Evolutionary conservation across 2,113 vertebrate species (phyloP).

Genomic region (Quiscalus mexicanus): DNA sequence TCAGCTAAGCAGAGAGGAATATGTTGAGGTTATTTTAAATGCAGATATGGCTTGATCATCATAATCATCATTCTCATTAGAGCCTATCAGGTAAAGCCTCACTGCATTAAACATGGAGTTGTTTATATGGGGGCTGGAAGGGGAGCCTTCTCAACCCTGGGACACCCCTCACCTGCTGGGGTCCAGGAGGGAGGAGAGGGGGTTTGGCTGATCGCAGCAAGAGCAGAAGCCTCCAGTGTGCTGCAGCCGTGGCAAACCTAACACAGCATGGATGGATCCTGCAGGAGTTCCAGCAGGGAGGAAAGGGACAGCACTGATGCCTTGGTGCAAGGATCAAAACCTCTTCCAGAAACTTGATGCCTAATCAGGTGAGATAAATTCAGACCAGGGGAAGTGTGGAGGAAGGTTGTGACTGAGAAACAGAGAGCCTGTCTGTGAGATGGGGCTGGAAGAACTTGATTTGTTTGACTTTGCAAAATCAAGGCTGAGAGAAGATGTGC

Average conservation of each 20-base stretch:
- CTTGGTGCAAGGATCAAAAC: background rate
- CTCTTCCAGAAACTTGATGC: background rate
- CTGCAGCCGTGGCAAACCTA: background rate
- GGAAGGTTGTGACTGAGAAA: background rate
- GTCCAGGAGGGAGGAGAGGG: background rate
- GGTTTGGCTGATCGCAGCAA: background rate
- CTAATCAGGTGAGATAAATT: background rate
- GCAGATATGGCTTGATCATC: background rate
- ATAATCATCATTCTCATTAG: background rate
- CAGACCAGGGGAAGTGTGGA: background rate
- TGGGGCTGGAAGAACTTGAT: background rate
- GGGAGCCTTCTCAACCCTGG: background rate
- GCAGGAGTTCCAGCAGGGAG: background rate
- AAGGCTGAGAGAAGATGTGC: background rate
- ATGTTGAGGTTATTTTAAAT: background rate
- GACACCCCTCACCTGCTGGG: background rate
- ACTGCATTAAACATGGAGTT: background rate
- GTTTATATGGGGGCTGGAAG: background rate
- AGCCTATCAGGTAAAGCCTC: background rate
- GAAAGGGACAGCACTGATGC: background rate
- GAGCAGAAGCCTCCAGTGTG: background rate
- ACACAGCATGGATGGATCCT: background rate
- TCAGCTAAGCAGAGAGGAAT: background rate
- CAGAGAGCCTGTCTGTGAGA: background rate
- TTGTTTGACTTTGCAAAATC: constrained; percentile 31